Conservation (phyloP, 35 echinoderm and acorn worm genomes). For the Stichopus chloronotus region DNA sequence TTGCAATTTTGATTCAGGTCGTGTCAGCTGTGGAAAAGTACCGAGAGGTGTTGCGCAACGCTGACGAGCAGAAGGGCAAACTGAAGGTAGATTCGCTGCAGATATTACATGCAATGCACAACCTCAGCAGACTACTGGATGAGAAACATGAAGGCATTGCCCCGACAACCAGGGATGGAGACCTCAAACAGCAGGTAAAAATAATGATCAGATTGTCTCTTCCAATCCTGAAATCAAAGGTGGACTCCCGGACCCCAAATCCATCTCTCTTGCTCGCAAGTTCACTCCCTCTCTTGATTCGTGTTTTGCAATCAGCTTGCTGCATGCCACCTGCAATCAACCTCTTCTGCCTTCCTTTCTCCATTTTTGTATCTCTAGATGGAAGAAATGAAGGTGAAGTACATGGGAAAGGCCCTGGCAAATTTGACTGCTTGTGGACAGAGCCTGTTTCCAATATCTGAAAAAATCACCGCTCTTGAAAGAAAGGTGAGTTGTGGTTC, state of each 20-base stretch:
- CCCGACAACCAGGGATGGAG: conserved; percentile 71
- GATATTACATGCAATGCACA: conserved; percentile 83
- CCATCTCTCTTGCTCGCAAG: too few relatives aligned
- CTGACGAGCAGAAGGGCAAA: conserved; percentile 85
- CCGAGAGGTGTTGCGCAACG: conserved; percentile 79
- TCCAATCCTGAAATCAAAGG: not conserved
- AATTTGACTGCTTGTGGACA: conserved; percentile 45
- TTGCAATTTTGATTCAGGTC: conserved; percentile 26
- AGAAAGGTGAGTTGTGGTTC: conserved; percentile 45
- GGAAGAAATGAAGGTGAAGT: conserved; percentile 67
- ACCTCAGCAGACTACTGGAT: conserved; percentile 70
- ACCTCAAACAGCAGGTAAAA: conserved; percentile 72
- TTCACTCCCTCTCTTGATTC: too few relatives aligned
- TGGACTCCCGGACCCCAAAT: too few relatives aligned
- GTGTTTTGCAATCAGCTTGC: too few relatives aligned
- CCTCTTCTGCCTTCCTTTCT: not conserved
- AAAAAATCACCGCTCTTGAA: conserved; percentile 69
- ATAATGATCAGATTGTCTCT: not conserved
- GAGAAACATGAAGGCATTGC: conserved; percentile 77
- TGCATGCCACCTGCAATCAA: too few relatives aligned
- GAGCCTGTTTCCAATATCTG: conserved; percentile 64
- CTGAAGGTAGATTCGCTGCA: conserved; percentile 90
- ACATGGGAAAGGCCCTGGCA: conserved; percentile 70
- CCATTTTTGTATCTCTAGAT: conserved; percentile 21
- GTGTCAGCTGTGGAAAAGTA: conserved; percentile 81